Evolutionary conservation across 1,140 invertebrate species (phyloP).

Genomic region (Drosophila navojoa): DNA sequence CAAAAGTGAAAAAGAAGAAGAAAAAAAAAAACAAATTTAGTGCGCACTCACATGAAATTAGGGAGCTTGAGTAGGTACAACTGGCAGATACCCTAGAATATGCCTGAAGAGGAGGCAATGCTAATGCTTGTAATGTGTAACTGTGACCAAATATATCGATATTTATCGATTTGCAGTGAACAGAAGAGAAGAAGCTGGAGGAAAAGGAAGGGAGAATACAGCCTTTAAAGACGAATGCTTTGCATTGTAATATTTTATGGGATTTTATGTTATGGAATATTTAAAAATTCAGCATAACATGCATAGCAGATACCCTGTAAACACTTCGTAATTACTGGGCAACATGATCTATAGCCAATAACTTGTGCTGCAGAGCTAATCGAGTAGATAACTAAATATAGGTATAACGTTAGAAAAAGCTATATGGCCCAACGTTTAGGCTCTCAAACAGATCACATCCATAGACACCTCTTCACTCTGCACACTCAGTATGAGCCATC

Average conservation of each 20-base stretch:
- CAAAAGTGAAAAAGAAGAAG: background rate
- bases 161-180: background rate
- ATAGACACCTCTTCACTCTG: background rate
- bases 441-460: no score
- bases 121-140: background rate
- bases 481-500: background rate
- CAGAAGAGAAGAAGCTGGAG: no score
- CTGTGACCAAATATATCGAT: background rate
- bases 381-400: background rate
- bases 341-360: background rate
- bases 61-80: background rate
- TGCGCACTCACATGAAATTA: slow-evolving; percentile 52
- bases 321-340: background rate
- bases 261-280: no score
- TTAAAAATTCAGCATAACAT: no score
- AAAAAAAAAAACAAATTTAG: slow-evolving; percentile 63
- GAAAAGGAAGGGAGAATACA: no score
- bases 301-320: no score
- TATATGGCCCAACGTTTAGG: no score
- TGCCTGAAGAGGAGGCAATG: no score
- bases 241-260: no score
- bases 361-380: no score
- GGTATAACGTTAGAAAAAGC: background rate
- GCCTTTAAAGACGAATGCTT: no score
- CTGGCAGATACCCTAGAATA: background rate